These are phyloP conservation scores for Dipus sagitta DNA, from an alignment of 2,797 vertebrate genomes.

Conservation along the genomic window DNA sequence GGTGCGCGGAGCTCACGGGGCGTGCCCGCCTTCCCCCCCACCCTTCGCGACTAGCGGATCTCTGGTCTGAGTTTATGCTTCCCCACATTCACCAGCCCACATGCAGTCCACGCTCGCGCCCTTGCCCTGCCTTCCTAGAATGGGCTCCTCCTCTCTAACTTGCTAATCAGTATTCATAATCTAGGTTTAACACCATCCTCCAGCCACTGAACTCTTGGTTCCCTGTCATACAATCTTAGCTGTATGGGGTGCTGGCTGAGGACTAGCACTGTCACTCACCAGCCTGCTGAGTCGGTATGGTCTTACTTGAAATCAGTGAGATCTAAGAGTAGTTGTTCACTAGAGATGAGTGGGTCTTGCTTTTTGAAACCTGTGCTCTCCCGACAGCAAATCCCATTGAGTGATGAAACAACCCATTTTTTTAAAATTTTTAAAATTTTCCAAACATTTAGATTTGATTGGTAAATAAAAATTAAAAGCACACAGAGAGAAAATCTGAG, in stretches of 20 bases:
- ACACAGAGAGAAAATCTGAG: not conserved
- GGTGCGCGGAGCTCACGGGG: not conserved
- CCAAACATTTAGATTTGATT: not conserved
- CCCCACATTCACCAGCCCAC: too few species aligned
- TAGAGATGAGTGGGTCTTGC: not conserved
- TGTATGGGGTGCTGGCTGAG: too few species aligned
- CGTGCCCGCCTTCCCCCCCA: not conserved
- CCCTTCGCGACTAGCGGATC: not conserved
- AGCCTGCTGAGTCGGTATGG: not conserved
- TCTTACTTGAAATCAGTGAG: not conserved
- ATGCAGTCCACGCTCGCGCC: too few species aligned
- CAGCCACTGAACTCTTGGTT: not conserved
- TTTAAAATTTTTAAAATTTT: too few species aligned
- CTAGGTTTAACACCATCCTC: not conserved
- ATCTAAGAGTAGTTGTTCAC: not conserved
- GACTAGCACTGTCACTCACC: not conserved
- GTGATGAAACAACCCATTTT: not conserved
- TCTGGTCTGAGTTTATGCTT: too few species aligned
- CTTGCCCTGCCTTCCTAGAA: not conserved
- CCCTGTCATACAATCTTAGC: not conserved
- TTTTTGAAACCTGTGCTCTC: not conserved
- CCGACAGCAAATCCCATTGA: not conserved
- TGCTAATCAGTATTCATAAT: not conserved
- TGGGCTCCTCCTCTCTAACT: not conserved
- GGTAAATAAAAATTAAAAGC: not conserved